Evolutionary conservation across 2,888 invertebrate genomes (phyloP).

Genomic region (Pachliopta kotzebuea): DNA sequence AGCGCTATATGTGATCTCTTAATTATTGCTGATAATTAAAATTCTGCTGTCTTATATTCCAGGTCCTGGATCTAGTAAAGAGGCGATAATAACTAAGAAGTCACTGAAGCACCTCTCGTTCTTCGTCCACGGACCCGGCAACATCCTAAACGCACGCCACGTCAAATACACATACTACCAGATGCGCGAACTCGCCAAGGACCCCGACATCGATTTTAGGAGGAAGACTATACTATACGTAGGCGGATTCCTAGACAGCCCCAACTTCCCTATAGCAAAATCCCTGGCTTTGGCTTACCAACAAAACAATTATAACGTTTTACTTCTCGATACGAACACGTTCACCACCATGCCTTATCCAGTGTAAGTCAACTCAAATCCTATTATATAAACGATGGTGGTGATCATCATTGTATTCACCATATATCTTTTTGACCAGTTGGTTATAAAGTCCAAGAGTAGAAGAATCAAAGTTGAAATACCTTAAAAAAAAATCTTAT

Average conservation of each 20-base stretch:
- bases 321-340: slow-evolving; percentile 48
- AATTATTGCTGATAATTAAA: not conserved
- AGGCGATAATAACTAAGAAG: slow-evolving; percentile 49
- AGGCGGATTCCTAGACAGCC: slow-evolving; percentile 57
- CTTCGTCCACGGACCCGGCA: slow-evolving; percentile 40
- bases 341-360: slow-evolving; percentile 57
- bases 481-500: too few relatives aligned
- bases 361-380: slow-evolving; percentile 46
- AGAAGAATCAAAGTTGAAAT: too few relatives aligned
- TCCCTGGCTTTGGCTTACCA: slow-evolving; percentile 43
- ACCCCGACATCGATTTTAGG: slow-evolving; percentile 43
- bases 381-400: not conserved
- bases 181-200: slow-evolving; percentile 45
- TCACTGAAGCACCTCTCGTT: slow-evolving; percentile 48
- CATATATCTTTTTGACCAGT: not conserved
- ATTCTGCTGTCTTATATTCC: slow-evolving; percentile 32
- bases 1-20: too few relatives aligned
- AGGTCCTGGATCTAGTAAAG: slow-evolving; percentile 55
- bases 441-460: too few relatives aligned
- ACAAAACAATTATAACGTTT: slow-evolving; percentile 51
- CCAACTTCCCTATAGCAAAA: slow-evolving; percentile 41
- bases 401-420: not conserved
- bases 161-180: slow-evolving; percentile 55
- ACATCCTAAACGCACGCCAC: slow-evolving; percentile 32
- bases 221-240: slow-evolving; percentile 55